phyloP scores from a whole-genome alignment of 2,113 vertebrate species.

The Excalfactoria chinensis region DNA sequence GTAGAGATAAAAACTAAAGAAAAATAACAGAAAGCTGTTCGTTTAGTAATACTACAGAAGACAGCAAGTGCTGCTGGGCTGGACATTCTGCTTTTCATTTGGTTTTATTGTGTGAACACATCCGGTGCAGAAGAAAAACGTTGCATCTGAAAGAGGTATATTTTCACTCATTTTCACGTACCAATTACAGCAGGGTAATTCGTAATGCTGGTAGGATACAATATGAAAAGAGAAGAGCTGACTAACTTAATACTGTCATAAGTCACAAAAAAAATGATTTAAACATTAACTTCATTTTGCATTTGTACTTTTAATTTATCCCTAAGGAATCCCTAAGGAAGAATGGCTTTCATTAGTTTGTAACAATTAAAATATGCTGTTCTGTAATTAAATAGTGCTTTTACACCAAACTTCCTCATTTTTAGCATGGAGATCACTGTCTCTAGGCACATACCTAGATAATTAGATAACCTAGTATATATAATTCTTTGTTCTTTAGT shows the following conservation, averaged over 20 bases:
- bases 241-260: background rate
- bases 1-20: background rate
- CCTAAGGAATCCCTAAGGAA: background rate
- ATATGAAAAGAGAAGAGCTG: background rate
- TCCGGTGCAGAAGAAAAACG: background rate
- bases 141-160: background rate
- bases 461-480: background rate
- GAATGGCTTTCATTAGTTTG: background rate
- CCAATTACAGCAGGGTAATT: background rate
- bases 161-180: background rate
- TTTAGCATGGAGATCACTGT: background rate
- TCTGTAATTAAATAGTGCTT: background rate
- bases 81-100: background rate
- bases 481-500: background rate
- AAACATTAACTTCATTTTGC: background rate
- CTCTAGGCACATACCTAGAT: background rate
- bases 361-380: background rate
- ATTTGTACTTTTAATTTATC: background rate
- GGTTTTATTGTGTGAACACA: background rate
- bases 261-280: background rate
- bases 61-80: background rate
- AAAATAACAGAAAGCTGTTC: background rate
- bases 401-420: background rate
- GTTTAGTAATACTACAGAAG: background rate
- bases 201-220: background rate